A percentile compares a stretch with the other conserved stretches of the same genome.
Evolutionary conservation across 2,797 vertebrate genomes (phyloP).

Genomic region (Megalops cyprinoides): DNA sequence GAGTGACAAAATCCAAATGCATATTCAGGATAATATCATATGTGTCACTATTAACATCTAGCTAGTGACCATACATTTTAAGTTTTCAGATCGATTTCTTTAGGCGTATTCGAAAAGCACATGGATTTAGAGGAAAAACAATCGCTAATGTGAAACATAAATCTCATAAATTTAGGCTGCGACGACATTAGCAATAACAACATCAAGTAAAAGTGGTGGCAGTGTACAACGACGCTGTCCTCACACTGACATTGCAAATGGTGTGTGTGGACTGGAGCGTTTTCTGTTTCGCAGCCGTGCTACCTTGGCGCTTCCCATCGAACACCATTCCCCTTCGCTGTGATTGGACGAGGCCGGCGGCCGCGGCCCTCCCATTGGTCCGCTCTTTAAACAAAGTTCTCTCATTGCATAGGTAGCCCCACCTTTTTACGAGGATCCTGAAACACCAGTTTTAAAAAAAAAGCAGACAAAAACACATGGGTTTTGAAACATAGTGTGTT

Average conservation of each 20-base stretch:
- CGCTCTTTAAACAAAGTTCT: constrained; percentile 19
- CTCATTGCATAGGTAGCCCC: constrained; percentile 22
- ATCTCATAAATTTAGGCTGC: too few relatives aligned
- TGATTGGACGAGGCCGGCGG: constrained; percentile 2
- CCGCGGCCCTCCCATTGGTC: constrained; percentile 9
- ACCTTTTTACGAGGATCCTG: constrained; percentile 30
- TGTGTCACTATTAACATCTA: too few relatives aligned
- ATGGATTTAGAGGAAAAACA: too few relatives aligned
- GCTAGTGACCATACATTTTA: too few relatives aligned
- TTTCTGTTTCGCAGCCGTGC: not conserved
- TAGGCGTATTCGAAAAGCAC: too few relatives aligned
- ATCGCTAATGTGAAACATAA: too few relatives aligned
- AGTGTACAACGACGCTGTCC: not conserved
- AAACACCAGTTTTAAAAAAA: constrained; percentile 27
- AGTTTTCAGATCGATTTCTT: too few relatives aligned
- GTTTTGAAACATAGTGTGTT: not conserved
- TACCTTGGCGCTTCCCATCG: not conserved
- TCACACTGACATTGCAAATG: not conserved
- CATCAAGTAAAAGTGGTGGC: too few relatives aligned
- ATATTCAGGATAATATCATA: too few relatives aligned
- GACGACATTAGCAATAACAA: too few relatives aligned
- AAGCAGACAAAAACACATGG: constrained; percentile 25
- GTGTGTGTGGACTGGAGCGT: not conserved
- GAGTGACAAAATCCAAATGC: too few relatives aligned
- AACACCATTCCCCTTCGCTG: not conserved